Percentiles rank a stretch among this genome's conserved stretches.
These are phyloP conservation scores for Lasiommata megera DNA, from an alignment of 2,888 invertebrate genomes.

Conservation along the genomic window DNA sequence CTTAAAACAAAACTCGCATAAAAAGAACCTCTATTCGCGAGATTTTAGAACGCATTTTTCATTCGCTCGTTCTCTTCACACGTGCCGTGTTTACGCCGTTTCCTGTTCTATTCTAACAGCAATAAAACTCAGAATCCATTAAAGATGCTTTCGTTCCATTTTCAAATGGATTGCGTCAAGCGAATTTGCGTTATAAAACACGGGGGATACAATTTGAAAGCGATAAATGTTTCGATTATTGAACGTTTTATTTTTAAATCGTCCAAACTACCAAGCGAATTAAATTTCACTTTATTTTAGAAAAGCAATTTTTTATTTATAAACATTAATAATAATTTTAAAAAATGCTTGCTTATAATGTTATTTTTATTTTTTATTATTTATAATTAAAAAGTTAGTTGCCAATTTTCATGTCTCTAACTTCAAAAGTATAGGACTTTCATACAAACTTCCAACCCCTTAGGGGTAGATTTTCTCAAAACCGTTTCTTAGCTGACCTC, in stretches of 20 bases:
- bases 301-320: too few relatives aligned
- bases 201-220: slow-evolving; percentile 30
- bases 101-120: slow-evolving; percentile 70
- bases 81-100: slow-evolving; percentile 62
- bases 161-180: slow-evolving; percentile 34
- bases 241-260: slow-evolving; percentile 14
- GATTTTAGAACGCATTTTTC: slow-evolving; percentile 36
- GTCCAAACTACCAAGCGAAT: slow-evolving; percentile 13
- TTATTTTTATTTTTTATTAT: too few relatives aligned
- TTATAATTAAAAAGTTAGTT: too few relatives aligned
- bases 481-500: too few relatives aligned
- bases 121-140: slow-evolving; percentile 70
- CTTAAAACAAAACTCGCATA: slow-evolving; percentile 37
- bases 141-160: slow-evolving; percentile 43
- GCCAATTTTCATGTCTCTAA: too few relatives aligned
- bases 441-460: too few relatives aligned
- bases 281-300: slow-evolving; percentile 11
- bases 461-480: too few relatives aligned
- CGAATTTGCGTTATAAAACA: slow-evolving; percentile 29
- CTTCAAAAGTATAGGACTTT: too few relatives aligned
- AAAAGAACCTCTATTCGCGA: slow-evolving; percentile 43
- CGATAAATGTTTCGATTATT: slow-evolving; percentile 17
- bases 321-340: too few relatives aligned
- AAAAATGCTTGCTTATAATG: too few relatives aligned
- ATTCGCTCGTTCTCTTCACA: slow-evolving; percentile 41